Evolutionary conservation across 1,140 invertebrate genomes (phyloP), one percentile per base, ranked within the genome.

Genomic region (Brachionus koreanus): DNA sequence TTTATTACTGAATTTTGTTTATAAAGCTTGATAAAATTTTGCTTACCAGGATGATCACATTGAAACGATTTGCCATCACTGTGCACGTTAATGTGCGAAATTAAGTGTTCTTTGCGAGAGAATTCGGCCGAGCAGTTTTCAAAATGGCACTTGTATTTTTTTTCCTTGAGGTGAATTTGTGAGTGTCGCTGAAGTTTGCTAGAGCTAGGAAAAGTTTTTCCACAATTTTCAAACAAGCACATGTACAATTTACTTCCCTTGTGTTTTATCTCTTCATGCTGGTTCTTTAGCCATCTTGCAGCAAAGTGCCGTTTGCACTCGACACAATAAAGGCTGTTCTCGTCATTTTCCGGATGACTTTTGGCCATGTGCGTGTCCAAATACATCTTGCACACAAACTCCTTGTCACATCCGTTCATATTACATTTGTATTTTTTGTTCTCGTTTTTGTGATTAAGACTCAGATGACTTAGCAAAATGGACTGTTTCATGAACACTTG

Each of bases 211-310:
- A 74, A 74, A 23, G 69, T 74, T 19, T 74, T 74, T 13, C 42
- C 42, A 49, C 69, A 74, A 33, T 74, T 74, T 25, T 74, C 69
- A 46, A 43, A 74, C 42, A 74, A 74, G 16, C 69, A 74, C 25
- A 43, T 74, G 25, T 46, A 74, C 19, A 74, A 46, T 46, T 74
- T 23, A 39, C 43, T 74, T 7, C 69, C 69, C 43, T 23, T 74
- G 42, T 74, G 69, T 39, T 74, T 74, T 43, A 74, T 74, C 25
- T 74, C 23, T n/a, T 74, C 69, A 16, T 74, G 69, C 13, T 74
- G 69, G 13, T 46, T 43, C 19, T 74, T 74, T 0, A 74, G 33
- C 69, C 69, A 74, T 5, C 13, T 23, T 7, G 69, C 69, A 10
- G 37, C 5, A 46, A 74, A 74, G 6, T 46, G n/a, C 23, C 43